Conservation (phyloP, 2,113 vertebrate species). For the Bubalus kerabau region DNA sequence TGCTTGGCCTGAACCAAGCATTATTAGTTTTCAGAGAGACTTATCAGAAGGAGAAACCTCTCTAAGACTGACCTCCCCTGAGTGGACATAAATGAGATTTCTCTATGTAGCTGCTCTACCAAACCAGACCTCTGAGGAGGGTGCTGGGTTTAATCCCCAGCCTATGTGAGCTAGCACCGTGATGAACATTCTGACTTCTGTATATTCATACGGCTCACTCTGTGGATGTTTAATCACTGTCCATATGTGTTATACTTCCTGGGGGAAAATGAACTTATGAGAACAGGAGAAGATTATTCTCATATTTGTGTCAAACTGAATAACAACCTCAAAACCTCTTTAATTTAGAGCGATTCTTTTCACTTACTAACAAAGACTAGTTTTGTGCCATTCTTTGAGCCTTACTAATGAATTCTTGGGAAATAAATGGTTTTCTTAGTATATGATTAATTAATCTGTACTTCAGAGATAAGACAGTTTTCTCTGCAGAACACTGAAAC, state of each 20-base stretch:
- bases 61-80: neutral
- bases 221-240: too few species aligned
- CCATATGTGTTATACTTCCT: neutral
- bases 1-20: neutral
- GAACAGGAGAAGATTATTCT: neutral
- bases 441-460: neutral
- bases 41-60: neutral
- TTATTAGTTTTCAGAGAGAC: neutral
- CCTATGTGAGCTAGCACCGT: fast-evolving
- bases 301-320: neutral
- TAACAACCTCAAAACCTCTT: neutral
- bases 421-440: neutral
- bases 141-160: neutral
- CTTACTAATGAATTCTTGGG: neutral
- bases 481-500: neutral
- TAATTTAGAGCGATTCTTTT: neutral
- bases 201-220: fast-evolving
- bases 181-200: fast-evolving
- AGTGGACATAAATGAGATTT: too few species aligned
- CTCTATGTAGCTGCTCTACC: neutral
- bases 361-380: neutral
- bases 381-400: neutral
- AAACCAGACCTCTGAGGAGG: fast-evolving
- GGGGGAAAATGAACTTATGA: neutral
- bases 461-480: neutral